Conservation (phyloP, 2,888 invertebrate species). For the Pasiphila rectangulata region DNA sequence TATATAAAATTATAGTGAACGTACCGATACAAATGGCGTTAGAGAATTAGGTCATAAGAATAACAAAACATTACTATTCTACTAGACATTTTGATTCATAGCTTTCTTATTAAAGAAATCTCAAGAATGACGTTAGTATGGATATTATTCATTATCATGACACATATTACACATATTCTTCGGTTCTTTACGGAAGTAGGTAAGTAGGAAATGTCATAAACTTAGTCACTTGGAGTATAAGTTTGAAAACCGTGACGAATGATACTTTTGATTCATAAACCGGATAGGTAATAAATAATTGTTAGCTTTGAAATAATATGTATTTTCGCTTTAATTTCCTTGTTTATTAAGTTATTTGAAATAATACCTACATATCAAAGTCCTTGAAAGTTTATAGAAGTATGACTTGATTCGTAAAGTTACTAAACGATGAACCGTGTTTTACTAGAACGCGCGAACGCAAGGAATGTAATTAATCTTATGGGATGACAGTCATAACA, state of each 20-base stretch:
- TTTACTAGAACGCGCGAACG: background rate
- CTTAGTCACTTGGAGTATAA: slow-evolving; percentile 12
- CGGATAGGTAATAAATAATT: too few relatives aligned
- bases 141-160: slow-evolving; percentile 8
- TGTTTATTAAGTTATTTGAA: too few relatives aligned
- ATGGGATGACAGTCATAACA: slow-evolving; percentile 7
- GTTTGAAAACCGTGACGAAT: slow-evolving; percentile 12
- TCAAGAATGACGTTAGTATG: background rate
- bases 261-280: background rate
- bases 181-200: background rate
- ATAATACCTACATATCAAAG: too few relatives aligned
- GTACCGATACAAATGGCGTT: too few relatives aligned
- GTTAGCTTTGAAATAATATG: too few relatives aligned
- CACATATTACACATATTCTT: too few relatives aligned
- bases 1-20: too few relatives aligned
- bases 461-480: background rate
- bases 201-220: slow-evolving; percentile 9
- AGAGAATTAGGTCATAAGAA: slow-evolving; percentile 1
- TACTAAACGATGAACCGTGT: too few relatives aligned
- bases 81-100: too few relatives aligned
- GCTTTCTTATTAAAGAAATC: background rate
- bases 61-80: background rate
- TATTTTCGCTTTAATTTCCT: too few relatives aligned
- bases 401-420: too few relatives aligned
- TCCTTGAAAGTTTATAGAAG: too few relatives aligned